Percentiles rank a stretch among this genome's conserved stretches.
Evolutionary conservation across 2,888 invertebrate genomes (phyloP).

Genomic region (Gymnocheta viridis): DNA sequence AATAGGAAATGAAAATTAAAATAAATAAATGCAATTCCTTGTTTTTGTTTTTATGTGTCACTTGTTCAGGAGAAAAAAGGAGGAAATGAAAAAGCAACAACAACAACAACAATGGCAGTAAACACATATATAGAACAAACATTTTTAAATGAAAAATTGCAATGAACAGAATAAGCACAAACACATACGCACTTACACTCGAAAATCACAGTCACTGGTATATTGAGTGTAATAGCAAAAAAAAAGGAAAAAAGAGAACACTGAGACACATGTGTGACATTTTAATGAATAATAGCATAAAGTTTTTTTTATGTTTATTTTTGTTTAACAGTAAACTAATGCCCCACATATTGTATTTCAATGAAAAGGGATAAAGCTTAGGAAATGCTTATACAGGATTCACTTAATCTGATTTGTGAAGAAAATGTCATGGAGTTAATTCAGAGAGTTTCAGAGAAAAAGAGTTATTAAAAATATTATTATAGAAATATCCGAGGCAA

Average conservation of each 20-base stretch:
- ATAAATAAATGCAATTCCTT: conserved; percentile 50
- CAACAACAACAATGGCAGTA: neutral
- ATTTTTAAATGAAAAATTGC: conserved; percentile 47
- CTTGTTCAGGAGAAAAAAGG: conserved; percentile 30
- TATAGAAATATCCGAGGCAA: no score
- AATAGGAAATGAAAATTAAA: conserved; percentile 66
- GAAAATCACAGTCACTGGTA: neutral
- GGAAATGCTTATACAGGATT: conserved; percentile 15
- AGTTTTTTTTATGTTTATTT: conserved; percentile 12
- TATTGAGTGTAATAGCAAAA: neutral
- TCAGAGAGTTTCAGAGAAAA: no score
- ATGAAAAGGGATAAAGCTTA: neutral
- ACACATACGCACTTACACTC: neutral
- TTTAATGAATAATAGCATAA: conserved; percentile 66
- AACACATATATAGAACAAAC: conserved; percentile 42
- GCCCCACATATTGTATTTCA: conserved; percentile 12
- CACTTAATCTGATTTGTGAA: no score
- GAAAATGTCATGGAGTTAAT: no score
- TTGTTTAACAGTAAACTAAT: neutral
- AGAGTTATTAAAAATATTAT: no score
- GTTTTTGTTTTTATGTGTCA: conserved; percentile 45
- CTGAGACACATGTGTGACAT: conserved; percentile 67
- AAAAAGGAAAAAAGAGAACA: no score
- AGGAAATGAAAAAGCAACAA: conserved; percentile 51
- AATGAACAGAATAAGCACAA: neutral